These are phyloP conservation scores for Chrysodeixis includens DNA, from an alignment of 2,888 invertebrate genomes.

Conservation along the genomic window DNA sequence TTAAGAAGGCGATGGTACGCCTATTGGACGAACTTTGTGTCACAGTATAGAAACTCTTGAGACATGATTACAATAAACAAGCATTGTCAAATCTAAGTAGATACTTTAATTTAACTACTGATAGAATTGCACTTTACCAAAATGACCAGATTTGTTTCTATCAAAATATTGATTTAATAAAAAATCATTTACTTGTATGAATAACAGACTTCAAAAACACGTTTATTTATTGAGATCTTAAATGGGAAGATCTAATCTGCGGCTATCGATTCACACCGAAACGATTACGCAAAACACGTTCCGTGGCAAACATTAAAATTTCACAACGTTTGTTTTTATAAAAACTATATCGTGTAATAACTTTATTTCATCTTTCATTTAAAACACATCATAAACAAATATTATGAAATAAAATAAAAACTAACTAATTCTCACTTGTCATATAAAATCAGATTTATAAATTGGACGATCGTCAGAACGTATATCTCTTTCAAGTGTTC, in stretches of 20 bases:
- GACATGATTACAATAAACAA: too few species aligned
- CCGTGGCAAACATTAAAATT: background rate
- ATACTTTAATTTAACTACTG: too few species aligned
- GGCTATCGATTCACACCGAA: conserved; percentile 4
- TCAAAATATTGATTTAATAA: too few species aligned
- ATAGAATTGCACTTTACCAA: too few species aligned
- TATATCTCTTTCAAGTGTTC: conserved; percentile 25
- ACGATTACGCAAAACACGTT: background rate
- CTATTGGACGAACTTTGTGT: too few species aligned
- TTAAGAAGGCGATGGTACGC: too few species aligned
- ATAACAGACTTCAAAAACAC: background rate
- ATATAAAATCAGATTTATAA: conserved; percentile 50
- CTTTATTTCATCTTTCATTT: conserved; percentile 11
- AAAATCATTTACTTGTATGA: too few species aligned
- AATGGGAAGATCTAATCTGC: background rate
- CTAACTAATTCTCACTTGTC: conserved; percentile 35
- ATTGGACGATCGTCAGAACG: conserved; percentile 44
- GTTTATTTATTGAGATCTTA: background rate
- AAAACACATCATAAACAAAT: conserved; percentile 41
- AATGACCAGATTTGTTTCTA: too few species aligned
- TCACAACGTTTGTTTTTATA: conserved; percentile 9
- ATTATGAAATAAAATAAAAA: conserved; percentile 28
- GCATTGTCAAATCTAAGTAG: too few species aligned
- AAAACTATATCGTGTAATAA: conserved; percentile 19
- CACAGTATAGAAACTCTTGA: too few species aligned